Base-by-base conservation (phyloP, 2,797 vertebrate species). In the Prunella strophiata region DNA sequence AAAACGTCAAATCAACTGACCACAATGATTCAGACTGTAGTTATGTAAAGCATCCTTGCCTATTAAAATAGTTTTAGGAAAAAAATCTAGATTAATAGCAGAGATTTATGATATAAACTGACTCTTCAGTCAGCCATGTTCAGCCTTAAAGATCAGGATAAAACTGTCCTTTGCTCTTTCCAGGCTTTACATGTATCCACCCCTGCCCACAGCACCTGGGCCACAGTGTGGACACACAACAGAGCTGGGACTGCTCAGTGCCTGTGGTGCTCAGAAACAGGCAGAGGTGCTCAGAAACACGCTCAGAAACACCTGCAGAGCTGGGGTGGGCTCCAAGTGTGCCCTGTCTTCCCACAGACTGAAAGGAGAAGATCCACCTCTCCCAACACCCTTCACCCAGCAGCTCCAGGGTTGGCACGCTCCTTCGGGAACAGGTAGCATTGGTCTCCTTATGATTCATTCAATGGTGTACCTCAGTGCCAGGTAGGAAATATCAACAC, bases 41-140 rank as follows among this genome's bases (percentile, higher is more conserved):
- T 54, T 91, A 90, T 73, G 58, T 76, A 73, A 94, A 93, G 52
- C 58, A 94, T 83, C 48, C 26, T 48, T 42, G 16, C 32, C 63
- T 43, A 79, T 81, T 93, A 93, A 88, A 91, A 82, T 26, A 78
- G 19, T 30, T 96, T 58, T 43, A 76, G 55, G 42, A 36, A 82
- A 73, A 73, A 88, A 72, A 62, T 76, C 78, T n/a, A 81, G 43
- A 66, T 93, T 88, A 92, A 52, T 52, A 70, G 48, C 26, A 74
- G 59, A 88, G 66, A 84, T 86, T 91, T 88, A 84, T 52, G 4
- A 36, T 18, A 42, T 57, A 51, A 88, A 71, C 45, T 75, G 23
- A 52, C 55, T 84, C 40, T 88, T 81, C 45, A 55, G 47, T 51
- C 66, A 84, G 10, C 20, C 76, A 91, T 52, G 25, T 68, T 62